A percentile compares a stretch with the other conserved stretches of the same genome.
Evolutionary conservation across 2,888 invertebrate genomes (phyloP).

Genomic region (Rhingia campestris): DNA sequence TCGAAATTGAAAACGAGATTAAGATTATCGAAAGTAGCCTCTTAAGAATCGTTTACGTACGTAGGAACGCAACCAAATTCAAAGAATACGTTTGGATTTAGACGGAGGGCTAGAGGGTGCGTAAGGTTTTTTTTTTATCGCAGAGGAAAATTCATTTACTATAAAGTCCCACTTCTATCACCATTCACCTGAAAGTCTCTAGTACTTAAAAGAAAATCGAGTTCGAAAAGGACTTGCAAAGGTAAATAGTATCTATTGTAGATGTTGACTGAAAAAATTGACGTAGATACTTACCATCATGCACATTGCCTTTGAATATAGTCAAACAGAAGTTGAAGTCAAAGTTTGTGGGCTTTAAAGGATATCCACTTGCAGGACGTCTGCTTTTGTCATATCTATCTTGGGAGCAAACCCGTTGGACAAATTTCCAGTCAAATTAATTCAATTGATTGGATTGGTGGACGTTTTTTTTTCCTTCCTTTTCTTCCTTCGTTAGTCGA

Average conservation of each 20-base stretch:
- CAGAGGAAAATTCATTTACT: conserved; percentile 59
- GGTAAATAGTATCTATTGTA: conserved; percentile 33
- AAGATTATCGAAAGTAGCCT: conserved; percentile 74
- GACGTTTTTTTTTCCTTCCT: conserved; percentile 1
- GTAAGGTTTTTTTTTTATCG: conserved; percentile 33
- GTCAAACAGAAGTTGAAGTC: conserved; percentile 20
- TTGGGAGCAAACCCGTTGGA: conserved; percentile 27
- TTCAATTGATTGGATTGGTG: conserved; percentile 69
- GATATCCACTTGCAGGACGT: conserved; percentile 50
- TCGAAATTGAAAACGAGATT: conserved; percentile 73
- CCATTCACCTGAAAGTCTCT: conserved; percentile 65
- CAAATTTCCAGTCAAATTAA: conserved; percentile 67
- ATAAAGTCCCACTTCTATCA: conserved; percentile 66
- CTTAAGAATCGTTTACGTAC: conserved; percentile 64
- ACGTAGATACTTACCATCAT: conserved; percentile 2
- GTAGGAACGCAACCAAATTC: conserved; percentile 44
- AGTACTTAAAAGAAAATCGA: conserved; percentile 64
- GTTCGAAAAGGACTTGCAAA: conserved; percentile 37
- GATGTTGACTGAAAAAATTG: conserved; percentile 36
- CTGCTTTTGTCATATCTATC: conserved; percentile 61
- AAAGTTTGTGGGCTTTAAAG: conserved; percentile 11
- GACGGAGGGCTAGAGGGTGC: conserved; percentile 1
- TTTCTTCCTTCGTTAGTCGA: conserved; percentile 37
- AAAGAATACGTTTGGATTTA: conserved; percentile 31
- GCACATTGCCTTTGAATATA: conserved; percentile 12